Conservation (phyloP, 2,113 vertebrate genomes). For the Pachypanchax playfairii region DNA sequence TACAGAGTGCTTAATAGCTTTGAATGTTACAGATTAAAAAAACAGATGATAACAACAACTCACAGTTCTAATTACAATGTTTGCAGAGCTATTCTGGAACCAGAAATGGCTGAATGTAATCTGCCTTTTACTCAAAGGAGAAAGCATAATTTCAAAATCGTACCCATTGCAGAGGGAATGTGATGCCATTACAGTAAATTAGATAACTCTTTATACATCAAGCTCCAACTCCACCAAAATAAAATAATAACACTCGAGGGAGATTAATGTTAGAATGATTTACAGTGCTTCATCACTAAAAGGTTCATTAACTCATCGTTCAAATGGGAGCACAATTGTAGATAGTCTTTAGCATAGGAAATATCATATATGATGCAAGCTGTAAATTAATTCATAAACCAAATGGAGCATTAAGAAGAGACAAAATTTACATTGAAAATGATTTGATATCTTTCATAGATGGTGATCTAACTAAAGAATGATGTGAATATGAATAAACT, state of each 20-base stretch:
- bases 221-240: conserved; percentile 28
- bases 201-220: conserved; percentile 54
- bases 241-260: conserved; percentile 36
- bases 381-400: not conserved
- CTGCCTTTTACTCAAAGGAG: conserved; percentile 46
- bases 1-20: conserved; percentile 37
- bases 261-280: conserved; percentile 44
- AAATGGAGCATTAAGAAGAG: not conserved
- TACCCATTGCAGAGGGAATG: conserved; percentile 44
- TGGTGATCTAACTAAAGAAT: not conserved
- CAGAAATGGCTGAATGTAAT: conserved; percentile 38
- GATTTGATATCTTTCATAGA: not conserved
- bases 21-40: conserved; percentile 14
- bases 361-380: conserved; percentile 23
- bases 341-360: conserved; percentile 13
- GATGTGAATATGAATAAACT: conserved; percentile 21
- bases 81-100: conserved; percentile 37
- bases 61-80: conserved; percentile 50
- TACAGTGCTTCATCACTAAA: conserved; percentile 55
- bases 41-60: conserved; percentile 6
- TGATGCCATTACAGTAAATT: conserved; percentile 66
- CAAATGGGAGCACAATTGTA: conserved; percentile 24
- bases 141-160: conserved; percentile 56
- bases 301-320: conserved; percentile 50
- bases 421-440: not conserved